phyloP scores from a whole-genome alignment of 1,140 invertebrate species.

The Bilobella aurantiaca region DNA sequence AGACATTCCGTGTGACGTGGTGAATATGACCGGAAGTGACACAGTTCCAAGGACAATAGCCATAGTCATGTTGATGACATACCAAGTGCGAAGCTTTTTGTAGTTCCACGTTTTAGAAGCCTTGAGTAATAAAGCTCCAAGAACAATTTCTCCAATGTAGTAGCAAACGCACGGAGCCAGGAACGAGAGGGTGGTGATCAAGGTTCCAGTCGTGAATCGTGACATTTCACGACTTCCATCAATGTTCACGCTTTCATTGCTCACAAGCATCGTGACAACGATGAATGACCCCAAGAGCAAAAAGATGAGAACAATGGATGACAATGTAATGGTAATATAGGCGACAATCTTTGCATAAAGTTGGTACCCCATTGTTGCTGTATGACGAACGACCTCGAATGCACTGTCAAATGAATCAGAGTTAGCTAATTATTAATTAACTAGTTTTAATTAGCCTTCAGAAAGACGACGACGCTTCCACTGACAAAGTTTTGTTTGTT shows the following conservation, averaged over 20 bases:
- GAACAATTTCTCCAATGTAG: slow-evolving; percentile 23
- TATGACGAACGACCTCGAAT: too few species aligned
- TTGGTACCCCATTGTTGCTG: too few species aligned
- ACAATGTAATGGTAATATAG: too few species aligned
- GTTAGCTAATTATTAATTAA: too few species aligned
- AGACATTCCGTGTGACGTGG: slow-evolving; percentile 17
- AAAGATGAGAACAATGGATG: background rate
- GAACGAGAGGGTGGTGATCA: background rate
- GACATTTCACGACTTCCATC: background rate
- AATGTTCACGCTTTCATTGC: background rate
- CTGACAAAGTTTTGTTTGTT: too few species aligned
- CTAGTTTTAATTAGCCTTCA: too few species aligned
- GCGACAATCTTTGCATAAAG: too few species aligned
- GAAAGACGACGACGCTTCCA: too few species aligned
- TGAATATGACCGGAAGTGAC: slow-evolving; percentile 17
- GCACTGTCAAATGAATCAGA: too few species aligned
- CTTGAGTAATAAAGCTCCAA: slow-evolving; percentile 8
- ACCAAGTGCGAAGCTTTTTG: slow-evolving; percentile 21
- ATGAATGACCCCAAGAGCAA: background rate
- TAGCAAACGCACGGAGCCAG: slow-evolving; percentile 14
- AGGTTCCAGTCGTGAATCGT: background rate
- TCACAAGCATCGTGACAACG: background rate
- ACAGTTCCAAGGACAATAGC: slow-evolving; percentile 15
- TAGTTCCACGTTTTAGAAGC: slow-evolving; percentile 18
- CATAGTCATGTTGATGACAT: slow-evolving; percentile 24